Evolutionary conservation across 2,888 invertebrate genomes (phyloP).

Genomic region (Drosophila ustulata): DNA sequence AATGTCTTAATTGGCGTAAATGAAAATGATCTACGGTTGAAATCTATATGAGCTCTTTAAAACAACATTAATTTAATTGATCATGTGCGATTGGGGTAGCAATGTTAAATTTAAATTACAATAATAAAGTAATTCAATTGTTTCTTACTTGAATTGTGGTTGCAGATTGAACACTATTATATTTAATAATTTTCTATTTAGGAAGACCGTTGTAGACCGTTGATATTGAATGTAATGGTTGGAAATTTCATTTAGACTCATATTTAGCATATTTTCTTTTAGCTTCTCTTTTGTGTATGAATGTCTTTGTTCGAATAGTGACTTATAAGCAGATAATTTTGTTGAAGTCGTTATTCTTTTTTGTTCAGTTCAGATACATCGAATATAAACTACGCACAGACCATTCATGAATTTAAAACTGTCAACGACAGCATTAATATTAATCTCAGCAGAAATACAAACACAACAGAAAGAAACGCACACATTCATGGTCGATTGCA

Average conservation of each 20-base stretch:
- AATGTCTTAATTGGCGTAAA: conserved; percentile 48
- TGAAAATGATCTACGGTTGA: conserved; percentile 20
- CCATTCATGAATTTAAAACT: conserved; percentile 75
- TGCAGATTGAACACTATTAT: neutral
- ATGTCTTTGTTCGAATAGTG: conserved; percentile 4
- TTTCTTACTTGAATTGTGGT: neutral
- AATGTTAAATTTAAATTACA: conserved; percentile 1
- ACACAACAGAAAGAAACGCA: conserved; percentile 4
- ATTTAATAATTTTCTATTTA: neutral
- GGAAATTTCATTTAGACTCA: neutral
- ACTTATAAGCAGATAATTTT: conserved; percentile 6
- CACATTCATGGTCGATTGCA: conserved; percentile 12
- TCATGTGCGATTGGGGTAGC: conserved; percentile 4
- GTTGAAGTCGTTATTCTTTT: conserved; percentile 15
- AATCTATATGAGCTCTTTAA: conserved; percentile 11
- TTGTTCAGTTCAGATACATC: conserved; percentile 8
- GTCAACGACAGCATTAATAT: conserved; percentile 73
- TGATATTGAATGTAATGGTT: no score
- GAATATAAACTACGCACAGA: conserved; percentile 28
- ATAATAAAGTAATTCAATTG: conserved; percentile 1
- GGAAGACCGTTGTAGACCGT: no score
- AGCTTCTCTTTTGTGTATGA: conserved; percentile 13
- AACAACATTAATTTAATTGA: conserved; percentile 20
- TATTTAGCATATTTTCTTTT: conserved; percentile 1
- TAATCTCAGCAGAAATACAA: conserved; percentile 48